Evolutionary conservation across 2,888 invertebrate species (phyloP), one percentile per base, ranked within the genome.

Genomic region (Philereme vetulata): DNA sequence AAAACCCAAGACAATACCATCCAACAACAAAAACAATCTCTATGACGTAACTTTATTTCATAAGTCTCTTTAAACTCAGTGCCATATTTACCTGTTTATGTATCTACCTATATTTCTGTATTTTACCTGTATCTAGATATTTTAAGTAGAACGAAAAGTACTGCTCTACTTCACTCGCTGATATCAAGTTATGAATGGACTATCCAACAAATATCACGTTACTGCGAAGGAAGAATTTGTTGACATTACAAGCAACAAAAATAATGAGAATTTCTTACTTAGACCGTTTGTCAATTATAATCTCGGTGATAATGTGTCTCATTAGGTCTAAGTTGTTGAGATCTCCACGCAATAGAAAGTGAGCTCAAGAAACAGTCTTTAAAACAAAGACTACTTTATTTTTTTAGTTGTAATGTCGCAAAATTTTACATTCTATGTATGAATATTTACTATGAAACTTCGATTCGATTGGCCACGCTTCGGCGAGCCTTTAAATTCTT

Each of bases 101-200:
- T 35, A 35, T 35, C 35, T 35, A 35, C 35, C 5, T 35, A 35
- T 35, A 35, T 4, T n/a, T 5, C 35, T 35, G 35, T 35, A 4
- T 35, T 36, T 8, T 42, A n/a, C 42, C 42, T 42, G 10, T 4
- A 6, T 6, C 21, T 6, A 35, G 5, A 35, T 35, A 35, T 35
- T 35, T 35, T 50, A 60, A 54, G 42, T 52, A n/a, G 61, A 56
- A 49, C 58, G 34, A 49, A 49, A 46, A 43, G 46, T 49, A 21
- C 49, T 62, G 65, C 54, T 62, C 64, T 64, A 59, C 54, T 68
- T 64, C 50, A 54, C 51, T 11, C 56, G 43, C 36, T 33, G 57
- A 62, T 53, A 57, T 65, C 66, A 62, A 60, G 62, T 60, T 51
- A 56, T 59, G 63, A 61, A 56, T 66, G 62, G 62, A 45, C 43